These are phyloP conservation scores for Drosophila busckii DNA, from an alignment of 1,140 invertebrate genomes.

Conservation along the genomic window DNA sequence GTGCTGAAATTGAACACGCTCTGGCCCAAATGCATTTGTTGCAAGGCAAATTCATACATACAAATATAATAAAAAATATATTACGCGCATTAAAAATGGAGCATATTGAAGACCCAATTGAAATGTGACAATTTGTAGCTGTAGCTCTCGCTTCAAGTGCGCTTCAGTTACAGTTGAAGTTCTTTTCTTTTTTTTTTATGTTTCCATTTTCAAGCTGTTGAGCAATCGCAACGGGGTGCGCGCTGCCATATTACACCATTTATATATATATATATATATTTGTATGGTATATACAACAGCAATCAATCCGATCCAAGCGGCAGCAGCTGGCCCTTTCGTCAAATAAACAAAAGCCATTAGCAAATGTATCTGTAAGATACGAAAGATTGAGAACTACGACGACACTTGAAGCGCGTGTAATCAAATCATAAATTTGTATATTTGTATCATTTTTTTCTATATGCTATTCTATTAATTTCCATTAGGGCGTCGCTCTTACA, in stretches of 20 bases:
- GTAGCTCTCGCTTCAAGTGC: conserved; percentile 60
- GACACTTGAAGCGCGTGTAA: conserved; percentile 50
- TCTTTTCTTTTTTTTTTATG: conserved; percentile 1
- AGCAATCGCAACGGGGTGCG: conserved; percentile 44
- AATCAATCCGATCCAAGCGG: conserved; percentile 56
- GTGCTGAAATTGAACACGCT: conserved; percentile 37
- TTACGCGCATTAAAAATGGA: conserved; percentile 47
- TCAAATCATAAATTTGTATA: conserved; percentile 68
- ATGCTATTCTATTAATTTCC: conserved; percentile 63
- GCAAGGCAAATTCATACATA: too few species aligned
- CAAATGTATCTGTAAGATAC: conserved; percentile 61
- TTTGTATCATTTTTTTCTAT: conserved; percentile 14
- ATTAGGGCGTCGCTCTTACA: conserved; percentile 39
- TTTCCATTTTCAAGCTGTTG: conserved; percentile 12
- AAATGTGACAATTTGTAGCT: conserved; percentile 70
- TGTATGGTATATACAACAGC: conserved; percentile 38
- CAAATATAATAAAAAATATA: too few species aligned
- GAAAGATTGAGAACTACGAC: conserved; percentile 1
- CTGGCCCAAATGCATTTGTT: conserved; percentile 26
- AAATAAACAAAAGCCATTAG: conserved; percentile 71
- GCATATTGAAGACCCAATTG: conserved; percentile 56
- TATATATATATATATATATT: too few species aligned
- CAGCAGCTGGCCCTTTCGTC: conserved; percentile 68
- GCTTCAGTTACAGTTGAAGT: too few species aligned
- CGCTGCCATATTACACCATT: too few species aligned